These are phyloP conservation scores for Lytechinus pictus DNA, from an alignment of 35 echinoderm and acorn worm species.

Conservation along the genomic window DNA sequence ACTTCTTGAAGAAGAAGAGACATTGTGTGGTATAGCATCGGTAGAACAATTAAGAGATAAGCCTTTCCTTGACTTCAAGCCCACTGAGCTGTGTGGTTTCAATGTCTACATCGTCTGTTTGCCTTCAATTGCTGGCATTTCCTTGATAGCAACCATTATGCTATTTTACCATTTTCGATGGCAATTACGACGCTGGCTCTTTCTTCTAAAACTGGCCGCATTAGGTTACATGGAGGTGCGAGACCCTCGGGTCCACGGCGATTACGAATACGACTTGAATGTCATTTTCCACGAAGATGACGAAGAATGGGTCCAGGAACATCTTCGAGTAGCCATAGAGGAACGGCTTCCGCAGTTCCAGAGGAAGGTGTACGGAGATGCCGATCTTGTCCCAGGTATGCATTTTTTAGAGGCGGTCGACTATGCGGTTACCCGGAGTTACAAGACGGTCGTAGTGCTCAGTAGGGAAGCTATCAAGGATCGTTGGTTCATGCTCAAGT, in stretches of 20 bases:
- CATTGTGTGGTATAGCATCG: neutral
- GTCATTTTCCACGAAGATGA: neutral
- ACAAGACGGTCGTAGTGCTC: neutral
- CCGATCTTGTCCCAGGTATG: neutral
- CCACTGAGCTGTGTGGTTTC: neutral
- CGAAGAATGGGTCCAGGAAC: neutral
- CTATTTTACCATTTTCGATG: neutral
- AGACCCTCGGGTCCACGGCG: neutral
- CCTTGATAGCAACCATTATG: neutral
- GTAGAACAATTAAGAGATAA: neutral
- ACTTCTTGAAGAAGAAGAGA: neutral
- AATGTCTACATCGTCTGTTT: neutral
- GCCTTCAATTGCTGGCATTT: neutral
- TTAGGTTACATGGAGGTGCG: neutral
- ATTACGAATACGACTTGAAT: neutral
- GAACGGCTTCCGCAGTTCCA: neutral
- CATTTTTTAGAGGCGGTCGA: neutral
- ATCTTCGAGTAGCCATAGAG: neutral
- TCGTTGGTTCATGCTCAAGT: conserved; percentile 21
- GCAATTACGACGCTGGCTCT: neutral
- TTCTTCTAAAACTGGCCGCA: neutral
- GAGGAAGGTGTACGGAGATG: neutral
- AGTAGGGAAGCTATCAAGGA: neutral
- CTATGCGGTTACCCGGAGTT: neutral
- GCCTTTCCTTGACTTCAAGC: neutral